phyloP scores from a whole-genome alignment of 2,888 invertebrate genomes.

The Dioctria linearis region DNA sequence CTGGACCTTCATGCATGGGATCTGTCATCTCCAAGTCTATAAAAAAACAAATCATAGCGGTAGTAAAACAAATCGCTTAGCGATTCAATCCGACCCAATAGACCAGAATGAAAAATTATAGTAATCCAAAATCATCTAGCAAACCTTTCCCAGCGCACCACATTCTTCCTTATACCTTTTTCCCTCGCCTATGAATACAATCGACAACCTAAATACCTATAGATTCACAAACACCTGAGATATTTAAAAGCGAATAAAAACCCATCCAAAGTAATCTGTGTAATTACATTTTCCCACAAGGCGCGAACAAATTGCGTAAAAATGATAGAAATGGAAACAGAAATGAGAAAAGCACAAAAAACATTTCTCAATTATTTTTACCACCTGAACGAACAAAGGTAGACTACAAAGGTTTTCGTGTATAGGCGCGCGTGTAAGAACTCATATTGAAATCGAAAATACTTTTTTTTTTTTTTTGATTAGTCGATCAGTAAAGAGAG shows the following conservation, averaged over 20 bases:
- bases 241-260: not conserved
- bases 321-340: constrained; percentile 5
- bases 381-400: constrained; percentile 39
- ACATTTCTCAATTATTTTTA: constrained; percentile 40
- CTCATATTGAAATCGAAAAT: constrained; percentile 37
- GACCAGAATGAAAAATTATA: too few relatives aligned
- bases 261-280: constrained; percentile 1
- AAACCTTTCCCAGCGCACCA: too few relatives aligned
- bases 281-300: constrained; percentile 42
- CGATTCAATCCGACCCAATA: too few relatives aligned
- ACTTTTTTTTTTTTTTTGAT: constrained; percentile 14
- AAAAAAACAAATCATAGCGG: too few relatives aligned
- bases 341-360: constrained; percentile 15
- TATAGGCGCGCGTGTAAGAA: not conserved
- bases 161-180: too few relatives aligned
- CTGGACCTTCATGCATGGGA: too few relatives aligned
- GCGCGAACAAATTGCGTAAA: constrained; percentile 29
- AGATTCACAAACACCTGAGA: too few relatives aligned
- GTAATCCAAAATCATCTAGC: too few relatives aligned
- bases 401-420: constrained; percentile 24
- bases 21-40: too few relatives aligned
- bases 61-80: too few relatives aligned
- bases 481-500: not conserved
- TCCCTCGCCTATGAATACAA: too few relatives aligned
- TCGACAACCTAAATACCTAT: too few relatives aligned